phyloP scores from a whole-genome alignment of 2,113 vertebrate genomes.

The Hydropotes inermis region DNA sequence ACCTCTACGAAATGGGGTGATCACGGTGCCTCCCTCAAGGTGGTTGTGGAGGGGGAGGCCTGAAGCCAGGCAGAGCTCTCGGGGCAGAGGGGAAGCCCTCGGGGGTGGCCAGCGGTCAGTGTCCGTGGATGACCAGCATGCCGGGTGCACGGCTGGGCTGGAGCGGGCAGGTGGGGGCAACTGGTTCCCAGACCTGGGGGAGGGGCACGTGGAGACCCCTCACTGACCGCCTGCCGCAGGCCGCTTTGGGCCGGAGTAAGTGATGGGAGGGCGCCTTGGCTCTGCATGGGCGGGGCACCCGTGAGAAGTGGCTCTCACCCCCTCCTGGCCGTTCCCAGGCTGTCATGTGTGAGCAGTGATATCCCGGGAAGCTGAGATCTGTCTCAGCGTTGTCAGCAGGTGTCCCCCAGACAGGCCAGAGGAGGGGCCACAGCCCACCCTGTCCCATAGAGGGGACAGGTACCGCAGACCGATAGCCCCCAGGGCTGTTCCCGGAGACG shows the following conservation, averaged over 20 bases:
- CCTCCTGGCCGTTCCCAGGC: neutral
- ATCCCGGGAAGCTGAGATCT: neutral
- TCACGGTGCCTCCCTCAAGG: accelerated
- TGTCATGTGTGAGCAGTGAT: accelerated
- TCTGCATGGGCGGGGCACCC: accelerated
- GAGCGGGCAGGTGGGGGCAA: neutral
- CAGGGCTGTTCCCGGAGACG: accelerated
- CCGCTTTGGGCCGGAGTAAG: neutral
- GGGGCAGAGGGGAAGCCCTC: neutral
- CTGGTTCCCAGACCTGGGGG: neutral
- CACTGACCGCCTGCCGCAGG: accelerated
- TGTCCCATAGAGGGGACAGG: neutral
- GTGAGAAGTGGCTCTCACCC: accelerated
- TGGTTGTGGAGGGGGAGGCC: neutral
- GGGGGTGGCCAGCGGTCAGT: accelerated
- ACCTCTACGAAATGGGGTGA: neutral
- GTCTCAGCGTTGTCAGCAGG: neutral
- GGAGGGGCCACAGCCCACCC: neutral
- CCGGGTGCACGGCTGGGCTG: neutral
- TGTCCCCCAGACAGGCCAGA: neutral
- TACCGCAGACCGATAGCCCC: accelerated
- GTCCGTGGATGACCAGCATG: accelerated
- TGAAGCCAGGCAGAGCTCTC: neutral
- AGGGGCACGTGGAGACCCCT: accelerated
- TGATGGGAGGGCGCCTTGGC: accelerated